Evolutionary conservation across 2,797 vertebrate genomes (phyloP).

Genomic region (Paratrypauchen microcephalus): DNA sequence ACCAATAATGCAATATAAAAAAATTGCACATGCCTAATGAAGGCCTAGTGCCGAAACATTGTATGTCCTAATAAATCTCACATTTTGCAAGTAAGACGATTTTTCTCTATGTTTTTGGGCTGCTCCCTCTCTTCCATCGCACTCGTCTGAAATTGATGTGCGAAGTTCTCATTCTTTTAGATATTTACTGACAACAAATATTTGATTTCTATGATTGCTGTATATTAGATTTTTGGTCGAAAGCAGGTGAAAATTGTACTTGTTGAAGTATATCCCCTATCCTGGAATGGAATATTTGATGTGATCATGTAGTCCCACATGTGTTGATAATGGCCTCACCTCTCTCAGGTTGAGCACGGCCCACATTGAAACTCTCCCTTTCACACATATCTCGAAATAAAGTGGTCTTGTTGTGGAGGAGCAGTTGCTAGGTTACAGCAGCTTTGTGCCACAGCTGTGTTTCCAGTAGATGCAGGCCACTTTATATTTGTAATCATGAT

Average conservation of each 20-base stretch:
- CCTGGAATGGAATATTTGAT: not conserved
- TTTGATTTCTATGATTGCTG: not conserved
- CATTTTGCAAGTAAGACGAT: too few relatives aligned
- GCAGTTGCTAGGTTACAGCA: conserved; percentile 77
- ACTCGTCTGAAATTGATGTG: too few relatives aligned
- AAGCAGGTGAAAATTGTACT: not conserved
- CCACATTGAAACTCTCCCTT: conserved; percentile 54
- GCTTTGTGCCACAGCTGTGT: conserved; percentile 72
- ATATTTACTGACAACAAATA: not conserved
- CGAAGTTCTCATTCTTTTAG: too few relatives aligned
- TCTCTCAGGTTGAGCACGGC: conserved; percentile 43
- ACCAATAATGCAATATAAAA: too few relatives aligned
- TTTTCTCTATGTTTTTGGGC: too few relatives aligned
- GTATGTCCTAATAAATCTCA: too few relatives aligned
- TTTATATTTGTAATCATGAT: conserved; percentile 69
- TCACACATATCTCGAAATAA: conserved; percentile 69
- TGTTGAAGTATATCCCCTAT: not conserved
- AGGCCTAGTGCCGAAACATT: too few relatives aligned
- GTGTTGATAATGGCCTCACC: conserved; percentile 27
- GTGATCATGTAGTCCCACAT: conserved; percentile 13
- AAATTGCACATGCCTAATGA: too few relatives aligned
- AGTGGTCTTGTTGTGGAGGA: conserved; percentile 75
- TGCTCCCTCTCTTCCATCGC: too few relatives aligned
- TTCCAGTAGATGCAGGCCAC: conserved; percentile 56
- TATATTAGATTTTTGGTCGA: not conserved